phyloP scores from a whole-genome alignment of 2,888 invertebrate species.

The Stenchaetothrips biformis region DNA sequence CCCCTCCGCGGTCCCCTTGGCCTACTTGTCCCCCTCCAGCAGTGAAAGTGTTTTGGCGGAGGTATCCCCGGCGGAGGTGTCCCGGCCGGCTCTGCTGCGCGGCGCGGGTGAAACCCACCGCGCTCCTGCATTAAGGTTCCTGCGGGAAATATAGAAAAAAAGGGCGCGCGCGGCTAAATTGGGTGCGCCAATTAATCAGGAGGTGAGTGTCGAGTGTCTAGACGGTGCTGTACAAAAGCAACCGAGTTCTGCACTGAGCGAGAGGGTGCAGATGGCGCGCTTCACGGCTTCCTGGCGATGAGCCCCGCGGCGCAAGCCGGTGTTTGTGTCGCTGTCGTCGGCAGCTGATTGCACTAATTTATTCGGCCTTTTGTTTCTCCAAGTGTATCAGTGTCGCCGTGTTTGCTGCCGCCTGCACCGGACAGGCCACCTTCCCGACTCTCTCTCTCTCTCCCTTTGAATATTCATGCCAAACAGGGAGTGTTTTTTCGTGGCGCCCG shows the following conservation, averaged over 20 bases:
- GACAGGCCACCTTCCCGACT: not conserved
- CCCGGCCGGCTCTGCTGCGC: not conserved
- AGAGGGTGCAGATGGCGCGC: no score
- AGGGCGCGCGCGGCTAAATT: not conserved
- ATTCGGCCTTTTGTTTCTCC: not conserved
- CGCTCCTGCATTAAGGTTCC: not conserved
- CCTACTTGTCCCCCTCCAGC: slow-evolving; percentile 4
- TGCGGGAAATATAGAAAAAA: not conserved
- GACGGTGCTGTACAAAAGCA: no score
- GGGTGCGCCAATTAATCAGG: no score
- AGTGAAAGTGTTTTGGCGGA: slow-evolving; percentile 12
- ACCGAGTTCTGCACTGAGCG: no score
- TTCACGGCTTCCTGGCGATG: no score
- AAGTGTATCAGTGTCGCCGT: not conserved
- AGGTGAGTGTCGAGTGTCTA: no score
- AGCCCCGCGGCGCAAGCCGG: not conserved
- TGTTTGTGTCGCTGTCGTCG: not conserved
- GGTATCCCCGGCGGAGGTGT: not conserved
- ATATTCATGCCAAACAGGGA: not conserved
- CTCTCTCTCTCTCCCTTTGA: not conserved
- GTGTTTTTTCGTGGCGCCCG: no score
- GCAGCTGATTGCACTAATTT: slow-evolving; percentile 6
- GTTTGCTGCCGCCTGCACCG: not conserved
- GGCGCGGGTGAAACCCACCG: not conserved
- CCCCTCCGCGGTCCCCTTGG: not conserved